A percentile compares a stretch with the other conserved stretches of the same genome.
Evolutionary conservation across 2,113 vertebrate species (phyloP).

Genomic region (Chauna torquata): DNA sequence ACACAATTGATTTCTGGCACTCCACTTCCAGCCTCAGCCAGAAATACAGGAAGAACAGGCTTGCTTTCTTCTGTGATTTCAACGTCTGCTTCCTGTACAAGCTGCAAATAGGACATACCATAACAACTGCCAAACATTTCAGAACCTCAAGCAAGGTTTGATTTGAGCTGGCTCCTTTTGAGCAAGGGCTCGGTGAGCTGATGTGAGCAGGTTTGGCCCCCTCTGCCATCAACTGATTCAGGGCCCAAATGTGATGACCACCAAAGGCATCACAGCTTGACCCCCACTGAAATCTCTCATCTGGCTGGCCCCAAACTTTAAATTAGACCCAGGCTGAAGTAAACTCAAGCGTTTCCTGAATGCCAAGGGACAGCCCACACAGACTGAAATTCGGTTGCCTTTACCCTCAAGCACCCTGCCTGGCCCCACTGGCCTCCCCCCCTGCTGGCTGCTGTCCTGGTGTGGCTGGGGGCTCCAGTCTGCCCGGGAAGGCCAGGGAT

Average conservation of each 20-base stretch:
- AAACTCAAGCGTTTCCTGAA: not conserved
- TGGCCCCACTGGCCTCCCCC: not conserved
- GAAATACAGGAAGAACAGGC: slow-evolving; percentile 61
- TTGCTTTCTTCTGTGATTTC: slow-evolving; percentile 52
- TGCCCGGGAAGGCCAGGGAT: not conserved
- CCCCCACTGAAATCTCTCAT: not conserved
- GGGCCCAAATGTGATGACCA: not conserved
- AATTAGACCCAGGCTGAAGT: not conserved
- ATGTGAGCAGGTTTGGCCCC: not conserved
- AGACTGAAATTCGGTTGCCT: not conserved
- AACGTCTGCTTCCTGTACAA: not conserved
- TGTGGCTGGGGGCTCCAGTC: too few relatives aligned
- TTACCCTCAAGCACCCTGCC: accelerated
- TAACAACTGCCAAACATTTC: slow-evolving; percentile 5
- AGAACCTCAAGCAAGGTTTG: slow-evolving; percentile 10
- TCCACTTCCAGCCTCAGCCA: slow-evolving; percentile 35
- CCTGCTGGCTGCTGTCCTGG: not conserved
- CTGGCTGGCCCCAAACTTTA: not conserved
- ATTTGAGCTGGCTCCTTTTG: not conserved
- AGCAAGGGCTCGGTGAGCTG: not conserved
- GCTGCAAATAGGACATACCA: slow-evolving; percentile 42
- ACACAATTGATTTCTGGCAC: slow-evolving; percentile 40
- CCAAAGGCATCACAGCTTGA: not conserved
- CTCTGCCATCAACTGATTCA: not conserved
- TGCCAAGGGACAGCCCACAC: accelerated